Evolutionary conservation across 2,113 vertebrate species (phyloP), one percentile per base, ranked within the genome.

Genomic region (human (Homo sapiens)): DNA sequence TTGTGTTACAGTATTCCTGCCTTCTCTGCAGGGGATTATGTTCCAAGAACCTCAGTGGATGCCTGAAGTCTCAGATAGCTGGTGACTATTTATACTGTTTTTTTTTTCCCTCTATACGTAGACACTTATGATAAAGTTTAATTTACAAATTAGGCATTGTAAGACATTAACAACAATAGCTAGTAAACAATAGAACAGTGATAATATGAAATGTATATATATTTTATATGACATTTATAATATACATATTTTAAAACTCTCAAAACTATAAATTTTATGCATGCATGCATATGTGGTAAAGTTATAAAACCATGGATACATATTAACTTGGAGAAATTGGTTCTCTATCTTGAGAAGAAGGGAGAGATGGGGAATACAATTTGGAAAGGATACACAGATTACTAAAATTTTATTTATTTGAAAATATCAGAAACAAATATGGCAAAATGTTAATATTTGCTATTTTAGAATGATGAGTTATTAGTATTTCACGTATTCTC

Each of bases 361-460:
- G 35, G 23, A 82, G 5, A 64, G 9, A 48, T 73, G 12, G 7
- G 10, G 13, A 73, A 79, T 73, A 18, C 25, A 79, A 80, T 38
- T 40, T 40, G 25, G 2, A 61, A 80, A 14, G 16, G 18, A 11
- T 40, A 64, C 1, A 38, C 9, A n/a, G 16, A 85, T 64, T 13
- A 89, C n/a, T 73, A 75, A 85, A 48, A n/a, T 89, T 55, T n/a
- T 55, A 89, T 64, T 86, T 88, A 92, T 87, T 96, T 84, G 40
- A 90, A 90, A 85, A 25, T 78, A 80, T 55, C 45, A n/a, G 22
- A 84, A 89, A 52, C 5, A 55, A 89, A 73, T 48, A 90, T 10
- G 32, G 30, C 52, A 84, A 95, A 87, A 81, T 57, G 13, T 79
- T 76, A 82, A 22, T 79, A 80, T 73, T 48, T 85, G 32, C n/a